phyloP scores from a whole-genome alignment of 2,113 vertebrate species.

The Chaetodon trifascialis region DNA sequence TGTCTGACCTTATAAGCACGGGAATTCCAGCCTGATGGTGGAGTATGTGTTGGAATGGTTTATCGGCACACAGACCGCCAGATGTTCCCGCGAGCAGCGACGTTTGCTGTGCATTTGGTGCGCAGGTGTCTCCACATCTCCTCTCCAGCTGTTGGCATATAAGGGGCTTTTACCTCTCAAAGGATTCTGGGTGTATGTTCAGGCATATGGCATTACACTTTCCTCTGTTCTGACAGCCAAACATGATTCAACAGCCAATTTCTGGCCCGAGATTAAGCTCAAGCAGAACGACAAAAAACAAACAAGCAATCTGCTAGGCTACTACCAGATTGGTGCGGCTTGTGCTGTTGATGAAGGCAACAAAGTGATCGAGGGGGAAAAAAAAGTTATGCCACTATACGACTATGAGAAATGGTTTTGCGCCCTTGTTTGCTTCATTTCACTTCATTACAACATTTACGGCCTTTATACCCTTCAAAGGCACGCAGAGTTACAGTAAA shows the following conservation, averaged over 20 bases:
- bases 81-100: constrained; percentile 78
- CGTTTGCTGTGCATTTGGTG: constrained; percentile 80
- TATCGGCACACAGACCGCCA: constrained; percentile 73
- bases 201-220: constrained; percentile 81
- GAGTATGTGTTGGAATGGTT: constrained; percentile 67
- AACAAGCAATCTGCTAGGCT: constrained; percentile 77
- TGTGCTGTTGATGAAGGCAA: constrained; percentile 60
- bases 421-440: constrained; percentile 67
- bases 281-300: constrained; percentile 71
- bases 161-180: constrained; percentile 74
- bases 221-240: constrained; percentile 83
- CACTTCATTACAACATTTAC: constrained; percentile 79
- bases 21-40: constrained; percentile 73
- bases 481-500: constrained; percentile 81
- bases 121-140: constrained; percentile 84
- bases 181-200: constrained; percentile 79
- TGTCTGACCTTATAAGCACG: constrained; percentile 75
- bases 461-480: constrained; percentile 72
- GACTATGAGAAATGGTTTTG: constrained; percentile 60
- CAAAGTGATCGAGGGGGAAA: constrained; percentile 26
- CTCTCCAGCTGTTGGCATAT: constrained; percentile 80
- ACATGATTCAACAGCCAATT: constrained; percentile 81
- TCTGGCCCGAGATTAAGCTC: constrained; percentile 76
- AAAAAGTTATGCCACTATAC: constrained; percentile 16
- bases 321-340: constrained; percentile 64